phyloP scores from a whole-genome alignment of 2,888 invertebrate species.

The Incurvaria masculella region DNA sequence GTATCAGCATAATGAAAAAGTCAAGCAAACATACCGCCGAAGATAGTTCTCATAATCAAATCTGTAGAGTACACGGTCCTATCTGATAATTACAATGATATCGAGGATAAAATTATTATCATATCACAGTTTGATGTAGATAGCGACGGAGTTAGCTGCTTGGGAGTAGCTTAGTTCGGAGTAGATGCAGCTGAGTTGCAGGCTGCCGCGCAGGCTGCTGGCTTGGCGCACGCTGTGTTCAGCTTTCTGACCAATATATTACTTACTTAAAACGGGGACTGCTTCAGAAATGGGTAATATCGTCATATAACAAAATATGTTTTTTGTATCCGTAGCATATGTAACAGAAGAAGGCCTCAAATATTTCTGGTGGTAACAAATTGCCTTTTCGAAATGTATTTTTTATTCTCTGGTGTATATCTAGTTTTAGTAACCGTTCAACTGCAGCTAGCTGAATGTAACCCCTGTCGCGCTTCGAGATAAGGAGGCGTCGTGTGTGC shows the following conservation, averaged over 20 bases:
- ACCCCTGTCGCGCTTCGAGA: neutral
- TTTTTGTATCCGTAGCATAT: no score
- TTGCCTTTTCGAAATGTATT: no score
- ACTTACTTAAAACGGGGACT: no score
- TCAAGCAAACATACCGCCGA: constrained; percentile 19
- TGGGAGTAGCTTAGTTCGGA: neutral
- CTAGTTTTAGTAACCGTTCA: no score
- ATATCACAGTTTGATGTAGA: neutral
- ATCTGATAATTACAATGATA: constrained; percentile 48
- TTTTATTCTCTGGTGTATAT: no score
- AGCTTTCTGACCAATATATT: no score
- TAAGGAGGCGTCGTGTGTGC: neutral
- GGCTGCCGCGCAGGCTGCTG: no score
- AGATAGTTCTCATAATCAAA: constrained; percentile 45
- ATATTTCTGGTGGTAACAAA: no score
- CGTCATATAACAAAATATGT: no score
- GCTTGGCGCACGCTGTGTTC: no score
- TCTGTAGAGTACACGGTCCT: constrained; percentile 31
- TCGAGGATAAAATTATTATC: constrained; percentile 27
- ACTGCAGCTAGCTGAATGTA: neutral
- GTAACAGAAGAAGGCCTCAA: no score
- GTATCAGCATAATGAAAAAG: constrained; percentile 23
- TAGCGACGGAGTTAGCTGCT: neutral
- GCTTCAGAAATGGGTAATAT: no score
- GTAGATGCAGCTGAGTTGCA: neutral